Evolutionary conservation across 1,140 invertebrate genomes (phyloP), one percentile per base, ranked within the genome.

Genomic region (Microplitis demolitor): DNA sequence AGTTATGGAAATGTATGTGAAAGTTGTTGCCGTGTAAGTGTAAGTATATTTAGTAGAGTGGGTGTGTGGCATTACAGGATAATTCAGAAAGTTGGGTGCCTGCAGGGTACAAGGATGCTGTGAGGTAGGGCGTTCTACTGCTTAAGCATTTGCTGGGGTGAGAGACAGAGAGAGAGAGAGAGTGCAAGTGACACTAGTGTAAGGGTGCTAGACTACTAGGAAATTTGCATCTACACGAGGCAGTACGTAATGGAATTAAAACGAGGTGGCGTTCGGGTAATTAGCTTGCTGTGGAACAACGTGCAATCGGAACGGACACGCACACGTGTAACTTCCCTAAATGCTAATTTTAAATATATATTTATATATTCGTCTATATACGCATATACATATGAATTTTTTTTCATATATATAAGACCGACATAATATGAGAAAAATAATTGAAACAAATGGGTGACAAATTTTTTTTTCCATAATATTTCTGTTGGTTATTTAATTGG

Each of bases 241-340:
- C 74, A 66, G 71, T 76, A 70, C 72, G 78, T 79, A 84, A 84
- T 84, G 78, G 78, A 82, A 83, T 84, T 83, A 83, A 83, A 84
- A 83, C 80, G 78, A 82, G 78, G 79, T 78, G 78, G 77, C 76
- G 72, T 62, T 72, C 61, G 61, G 64, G 75, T 74, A 83, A 82
- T 81, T 82, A 80, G 80, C 80, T 78, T 74, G 34, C 61, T 58
- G 63, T 61, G 71, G 54, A 51, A 71, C 39, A 45, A 45, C 63
- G 37, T 63, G 63, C 58, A 62, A 60, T 58, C 70, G 53, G 31
- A 53, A 71, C 62, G 56, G 63, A 71, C 69, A 71, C 69, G 69
- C 69, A 63, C 39, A 31, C 45, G 66, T 67, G 39, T 45, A 11
- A 31, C 14, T 34, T 66, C 50, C 63, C 33, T 37, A 45, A 37